These are phyloP conservation scores for Megamerina dolium DNA, from an alignment of 2,888 invertebrate species.

Conservation along the genomic window DNA sequence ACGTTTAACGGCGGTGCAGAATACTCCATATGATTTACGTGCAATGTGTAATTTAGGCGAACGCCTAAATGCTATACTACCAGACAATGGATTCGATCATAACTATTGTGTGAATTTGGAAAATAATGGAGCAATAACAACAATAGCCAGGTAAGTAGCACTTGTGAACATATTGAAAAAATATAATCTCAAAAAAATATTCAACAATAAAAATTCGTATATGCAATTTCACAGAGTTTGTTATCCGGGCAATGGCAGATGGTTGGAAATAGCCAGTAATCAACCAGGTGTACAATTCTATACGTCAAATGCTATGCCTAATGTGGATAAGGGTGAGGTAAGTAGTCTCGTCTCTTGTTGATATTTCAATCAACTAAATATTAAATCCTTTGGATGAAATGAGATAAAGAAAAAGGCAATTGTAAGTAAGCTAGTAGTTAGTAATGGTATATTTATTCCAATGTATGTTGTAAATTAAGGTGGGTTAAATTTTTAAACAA, in stretches of 20 bases:
- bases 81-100: constrained; percentile 71
- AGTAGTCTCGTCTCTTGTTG: constrained; percentile 29
- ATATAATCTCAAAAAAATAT: no score
- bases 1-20: constrained; percentile 60
- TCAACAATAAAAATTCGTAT: no score
- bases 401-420: no score
- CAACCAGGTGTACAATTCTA: constrained; percentile 91
- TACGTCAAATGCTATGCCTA: constrained; percentile 70
- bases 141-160: constrained; percentile 56
- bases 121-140: constrained; percentile 43
- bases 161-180: neutral
- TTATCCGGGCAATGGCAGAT: constrained; percentile 66
- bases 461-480: no score
- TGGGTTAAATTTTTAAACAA: no score
- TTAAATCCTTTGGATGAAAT: no score
- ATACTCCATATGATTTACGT: constrained; percentile 69
- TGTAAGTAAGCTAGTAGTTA: no score
- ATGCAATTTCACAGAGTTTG: constrained; percentile 57
- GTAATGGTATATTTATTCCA: no score
- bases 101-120: constrained; percentile 63
- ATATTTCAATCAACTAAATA: no score
- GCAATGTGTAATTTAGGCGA: constrained; percentile 59
- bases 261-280: constrained; percentile 73
- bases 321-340: constrained; percentile 35
- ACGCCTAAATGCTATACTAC: constrained; percentile 60